Conservation (phyloP, 2,888 invertebrate species). For the Hirudinaria manillensis region DNA sequence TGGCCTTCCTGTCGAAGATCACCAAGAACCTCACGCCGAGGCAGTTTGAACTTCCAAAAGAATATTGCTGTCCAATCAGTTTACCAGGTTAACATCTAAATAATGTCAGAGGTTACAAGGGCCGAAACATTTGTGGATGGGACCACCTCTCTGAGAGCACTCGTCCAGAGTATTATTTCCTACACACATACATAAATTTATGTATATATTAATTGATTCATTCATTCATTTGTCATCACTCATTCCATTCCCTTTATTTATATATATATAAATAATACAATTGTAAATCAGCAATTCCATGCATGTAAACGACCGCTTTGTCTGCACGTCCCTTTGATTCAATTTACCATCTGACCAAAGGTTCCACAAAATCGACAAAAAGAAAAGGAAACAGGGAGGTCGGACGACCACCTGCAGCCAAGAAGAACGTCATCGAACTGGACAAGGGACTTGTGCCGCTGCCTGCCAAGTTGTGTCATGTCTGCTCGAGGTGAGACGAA, state of each 20-base stretch:
- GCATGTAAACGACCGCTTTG: too few relatives aligned
- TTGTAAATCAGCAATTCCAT: neutral
- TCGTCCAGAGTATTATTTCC: neutral
- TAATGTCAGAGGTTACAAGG: neutral
- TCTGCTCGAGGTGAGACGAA: slow-evolving; percentile 62
- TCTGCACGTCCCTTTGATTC: neutral
- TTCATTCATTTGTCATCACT: too few relatives aligned
- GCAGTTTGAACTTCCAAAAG: slow-evolving; percentile 79
- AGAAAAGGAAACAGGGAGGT: slow-evolving; percentile 8
- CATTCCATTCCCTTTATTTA: too few relatives aligned
- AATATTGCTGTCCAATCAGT: slow-evolving; percentile 59
- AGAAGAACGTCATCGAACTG: slow-evolving; percentile 51
- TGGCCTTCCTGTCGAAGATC: neutral
- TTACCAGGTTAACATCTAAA: slow-evolving; percentile 48
- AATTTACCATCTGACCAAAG: neutral
- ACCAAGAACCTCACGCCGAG: slow-evolving; percentile 70
- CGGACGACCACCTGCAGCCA: neutral
- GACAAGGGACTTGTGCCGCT: slow-evolving; percentile 70
- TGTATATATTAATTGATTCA: too few relatives aligned
- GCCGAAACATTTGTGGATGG: too few relatives aligned
- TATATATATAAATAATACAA: neutral
- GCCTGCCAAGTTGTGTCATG: slow-evolving; percentile 76
- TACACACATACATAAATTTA: neutral
- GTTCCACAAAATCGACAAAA: neutral
- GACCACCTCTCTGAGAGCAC: neutral